Evolutionary conservation across 2,797 vertebrate species (phyloP), one percentile per base, ranked within the genome.

Genomic region (Oreochromis mossambicus): DNA sequence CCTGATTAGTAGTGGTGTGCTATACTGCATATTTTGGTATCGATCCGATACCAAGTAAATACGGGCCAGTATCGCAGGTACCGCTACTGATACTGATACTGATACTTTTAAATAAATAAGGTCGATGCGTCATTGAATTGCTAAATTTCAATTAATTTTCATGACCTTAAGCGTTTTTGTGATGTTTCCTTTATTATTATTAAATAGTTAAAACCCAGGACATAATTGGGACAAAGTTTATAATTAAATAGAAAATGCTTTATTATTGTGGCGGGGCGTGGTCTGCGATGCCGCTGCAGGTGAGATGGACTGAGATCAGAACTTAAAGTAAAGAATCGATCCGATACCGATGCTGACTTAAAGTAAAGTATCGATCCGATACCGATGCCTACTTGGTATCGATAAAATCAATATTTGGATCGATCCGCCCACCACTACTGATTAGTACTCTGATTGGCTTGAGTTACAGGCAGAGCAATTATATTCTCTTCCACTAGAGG

Each of bases 51-150:
- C 26, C 55, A 58, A 32, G 55, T 58, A 58, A 58, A 17, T 58
- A 58, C 8, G 8, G 55, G 26, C 0, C 26, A 58, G 14, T 32
- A 17, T 32, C 8, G 1, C 26, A 26, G 26, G 26, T 26, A 26
- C 8, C 14, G 5, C 32, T 32, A 17, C 55, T 2, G 8, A 58
- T 56, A 56, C 55, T 2, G 8, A 58, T 56, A 56, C 55, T 56
- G 26, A 58, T 58, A 17, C 26, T 58, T 58, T 58, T 10, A 14
- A 32, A 58, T 32, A 58, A 58, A 58, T 58, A 58, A 58, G 26
- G 55, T 58, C 8, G 26, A 32, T 58, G 55, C 5, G 2, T 32
- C 14, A 58, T 17, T 58, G 8, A 58, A 58, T 10, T 58, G 54
- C 14, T 58, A 58, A 10, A 58, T 58, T 17, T 58, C 55, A 58